Conservation (phyloP, 2,888 invertebrate species). For the Anagyrus pseudococci region DNA sequence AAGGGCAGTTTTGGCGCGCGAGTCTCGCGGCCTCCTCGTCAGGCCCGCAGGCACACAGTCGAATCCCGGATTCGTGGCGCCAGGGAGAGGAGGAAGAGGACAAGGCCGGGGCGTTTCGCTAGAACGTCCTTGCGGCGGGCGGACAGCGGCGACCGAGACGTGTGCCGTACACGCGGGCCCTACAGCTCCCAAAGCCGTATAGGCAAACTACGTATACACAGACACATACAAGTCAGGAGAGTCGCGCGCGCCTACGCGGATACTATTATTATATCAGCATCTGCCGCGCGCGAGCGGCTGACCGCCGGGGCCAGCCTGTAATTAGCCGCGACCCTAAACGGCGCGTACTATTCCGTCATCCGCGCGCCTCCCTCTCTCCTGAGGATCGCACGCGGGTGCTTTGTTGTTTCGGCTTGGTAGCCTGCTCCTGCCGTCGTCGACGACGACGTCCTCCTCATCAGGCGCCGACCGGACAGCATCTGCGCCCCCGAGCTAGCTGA, state of each 20-base stretch:
- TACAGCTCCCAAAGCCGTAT: too few species aligned
- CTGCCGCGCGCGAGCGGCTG: slow-evolving; percentile 49
- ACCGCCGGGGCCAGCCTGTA: slow-evolving; percentile 41
- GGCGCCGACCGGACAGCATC: too few species aligned
- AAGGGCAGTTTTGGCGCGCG: neutral
- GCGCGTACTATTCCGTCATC: slow-evolving; percentile 52
- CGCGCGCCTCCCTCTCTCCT: slow-evolving; percentile 46
- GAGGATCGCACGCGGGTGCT: slow-evolving; percentile 23
- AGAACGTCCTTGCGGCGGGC: too few species aligned
- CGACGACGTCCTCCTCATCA: too few species aligned
- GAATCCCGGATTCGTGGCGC: too few species aligned
- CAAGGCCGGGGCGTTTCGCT: too few species aligned
- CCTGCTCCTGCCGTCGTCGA: slow-evolving; percentile 30
- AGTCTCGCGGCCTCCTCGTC: neutral
- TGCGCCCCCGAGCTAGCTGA: too few species aligned
- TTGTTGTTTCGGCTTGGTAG: slow-evolving; percentile 46
- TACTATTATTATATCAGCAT: slow-evolving; percentile 57
- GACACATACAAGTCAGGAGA: neutral
- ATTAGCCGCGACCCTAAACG: slow-evolving; percentile 47
- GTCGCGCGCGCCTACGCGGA: slow-evolving; percentile 6
- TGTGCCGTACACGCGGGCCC: slow-evolving; percentile 6
- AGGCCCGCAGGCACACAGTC: too few species aligned
- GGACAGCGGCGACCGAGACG: too few species aligned
- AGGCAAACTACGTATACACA: slow-evolving; percentile 45
- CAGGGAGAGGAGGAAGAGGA: too few species aligned